phyloP scores from a whole-genome alignment of 2,888 invertebrate genomes.

The Campaea margaritaria region DNA sequence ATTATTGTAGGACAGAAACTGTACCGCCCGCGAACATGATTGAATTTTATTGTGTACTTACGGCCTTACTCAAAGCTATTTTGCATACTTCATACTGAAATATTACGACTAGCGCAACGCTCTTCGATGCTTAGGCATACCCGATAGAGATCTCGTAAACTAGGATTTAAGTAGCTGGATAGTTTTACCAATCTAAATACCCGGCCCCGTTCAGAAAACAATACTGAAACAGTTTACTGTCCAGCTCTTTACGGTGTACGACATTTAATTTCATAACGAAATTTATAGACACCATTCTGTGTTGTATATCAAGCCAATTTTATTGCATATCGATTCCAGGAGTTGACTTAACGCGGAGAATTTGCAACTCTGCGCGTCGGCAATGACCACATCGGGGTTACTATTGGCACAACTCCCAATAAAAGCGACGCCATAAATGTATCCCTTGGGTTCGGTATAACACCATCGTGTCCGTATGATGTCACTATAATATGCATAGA shows the following conservation, averaged over 20 bases:
- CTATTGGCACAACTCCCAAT: conserved; percentile 75
- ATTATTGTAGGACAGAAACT: conserved; percentile 66
- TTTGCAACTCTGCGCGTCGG: conserved; percentile 38
- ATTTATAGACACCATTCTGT: conserved; percentile 21
- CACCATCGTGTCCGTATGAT: conserved; percentile 74
- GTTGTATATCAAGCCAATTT: conserved; percentile 25
- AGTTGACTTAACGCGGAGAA: conserved; percentile 18
- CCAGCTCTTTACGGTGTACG: conserved; percentile 10
- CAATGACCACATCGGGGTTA: conserved; percentile 66
- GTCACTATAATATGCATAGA: conserved; percentile 83
- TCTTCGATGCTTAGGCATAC: conserved; percentile 32
- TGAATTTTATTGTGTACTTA: conserved; percentile 79
- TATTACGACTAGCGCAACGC: conserved; percentile 43
- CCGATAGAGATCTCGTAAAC: conserved; percentile 19
- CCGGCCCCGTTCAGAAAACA: conserved; percentile 12
- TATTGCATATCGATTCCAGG: conserved; percentile 30
- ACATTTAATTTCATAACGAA: conserved; percentile 28
- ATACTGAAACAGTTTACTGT: conserved; percentile 22
- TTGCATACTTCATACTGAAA: conserved; percentile 47
- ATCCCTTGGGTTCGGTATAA: conserved; percentile 74
- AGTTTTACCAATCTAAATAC: conserved; percentile 20
- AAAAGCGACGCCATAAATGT: conserved; percentile 71
- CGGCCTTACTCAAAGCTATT: conserved; percentile 53
- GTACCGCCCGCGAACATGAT: conserved; percentile 72
- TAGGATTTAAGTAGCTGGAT: conserved; percentile 16